These are phyloP conservation scores for Oedothorax gibbosus DNA, from an alignment of 1,140 invertebrate genomes.

Conservation along the genomic window DNA sequence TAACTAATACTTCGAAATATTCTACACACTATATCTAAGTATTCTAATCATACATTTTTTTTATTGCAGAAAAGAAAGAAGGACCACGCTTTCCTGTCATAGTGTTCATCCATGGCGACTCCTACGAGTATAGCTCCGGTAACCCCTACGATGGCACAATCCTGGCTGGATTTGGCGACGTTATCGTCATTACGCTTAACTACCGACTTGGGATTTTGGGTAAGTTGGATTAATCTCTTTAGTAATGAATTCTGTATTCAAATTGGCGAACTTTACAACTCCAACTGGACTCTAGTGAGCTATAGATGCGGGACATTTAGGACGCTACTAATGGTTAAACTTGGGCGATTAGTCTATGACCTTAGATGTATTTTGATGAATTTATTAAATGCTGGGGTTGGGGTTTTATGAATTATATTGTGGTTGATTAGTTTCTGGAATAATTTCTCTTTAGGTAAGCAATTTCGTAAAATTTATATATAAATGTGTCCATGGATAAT, in stretches of 20 bases:
- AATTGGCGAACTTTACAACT: conserved; percentile 8
- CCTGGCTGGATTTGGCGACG: conserved; percentile 86
- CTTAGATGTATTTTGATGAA: no score
- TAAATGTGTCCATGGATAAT: no score
- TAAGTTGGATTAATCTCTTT: conserved; percentile 66
- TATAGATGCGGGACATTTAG: background rate
- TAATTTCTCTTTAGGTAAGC: no score
- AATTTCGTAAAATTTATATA: no score
- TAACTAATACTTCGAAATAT: no score
- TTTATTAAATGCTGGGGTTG: no score
- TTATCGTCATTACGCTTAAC: conserved; percentile 91
- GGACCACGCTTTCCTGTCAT: conserved; percentile 39
- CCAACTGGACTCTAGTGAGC: background rate
- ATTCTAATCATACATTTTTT: background rate
- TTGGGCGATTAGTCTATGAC: no score
- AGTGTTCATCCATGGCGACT: conserved; percentile 86
- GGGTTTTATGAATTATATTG: no score
- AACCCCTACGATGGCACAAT: conserved; percentile 88
- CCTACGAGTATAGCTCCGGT: conserved; percentile 86
- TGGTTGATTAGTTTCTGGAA: no score
- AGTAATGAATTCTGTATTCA: conserved; percentile 12
- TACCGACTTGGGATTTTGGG: conserved; percentile 88
- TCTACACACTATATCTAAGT: no score
- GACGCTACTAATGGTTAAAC: no score
- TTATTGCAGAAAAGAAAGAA: conserved; percentile 29